Evolutionary conservation across 2,797 vertebrate species (phyloP), one percentile per base, ranked within the genome.

Genomic region (Lagorchestes hirsutus): DNA sequence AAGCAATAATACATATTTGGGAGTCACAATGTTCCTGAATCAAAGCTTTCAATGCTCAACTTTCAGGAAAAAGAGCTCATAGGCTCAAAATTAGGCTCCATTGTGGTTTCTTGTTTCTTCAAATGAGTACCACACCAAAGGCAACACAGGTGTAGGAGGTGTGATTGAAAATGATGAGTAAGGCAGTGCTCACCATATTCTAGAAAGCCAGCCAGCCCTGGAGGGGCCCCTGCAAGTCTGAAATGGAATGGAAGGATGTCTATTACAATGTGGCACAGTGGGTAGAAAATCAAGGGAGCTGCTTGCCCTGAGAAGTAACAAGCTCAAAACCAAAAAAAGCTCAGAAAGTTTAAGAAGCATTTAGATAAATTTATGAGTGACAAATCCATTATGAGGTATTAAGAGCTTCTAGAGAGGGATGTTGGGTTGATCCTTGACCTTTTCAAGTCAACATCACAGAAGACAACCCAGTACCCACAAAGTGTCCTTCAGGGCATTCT

Each of bases 401-500:
- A 59, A 59, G 58, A 59, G 29, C 34, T 62, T 62, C 59, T 62
- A 62, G 31, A 62, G 59, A 31, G n/a, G 74, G 18, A 12, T 3
- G 12, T 4, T 3, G 18, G 74, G 9, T 82, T 40, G 27, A 82
- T 10, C n/a, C 40, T 8, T 24, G 6, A 82, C 40, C 67, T 82
- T 46, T 46, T 46, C 22, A 95, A 96, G 93, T 59, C 54, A 93
- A 56, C 56, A 62, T 58, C 52, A 94, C 14, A 82, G 29, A 90
- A 92, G 90, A 96, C 95, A n/a, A 92, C 27, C 22, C 16, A 95
- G 54, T 13, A 74, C 52, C 92, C 40, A 96, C 22, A 57, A 95
- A 93, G 10, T 27, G 67, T 67, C 54, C 57, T 54, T 92, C 24
- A 34, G 27, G 40, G 92, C 52, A 95, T 24, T 46, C 67, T 90